Evolutionary conservation across 2,113 vertebrate species (phyloP), one percentile per base, ranked within the genome.

Genomic region (Gasterosteus aculeatus): DNA sequence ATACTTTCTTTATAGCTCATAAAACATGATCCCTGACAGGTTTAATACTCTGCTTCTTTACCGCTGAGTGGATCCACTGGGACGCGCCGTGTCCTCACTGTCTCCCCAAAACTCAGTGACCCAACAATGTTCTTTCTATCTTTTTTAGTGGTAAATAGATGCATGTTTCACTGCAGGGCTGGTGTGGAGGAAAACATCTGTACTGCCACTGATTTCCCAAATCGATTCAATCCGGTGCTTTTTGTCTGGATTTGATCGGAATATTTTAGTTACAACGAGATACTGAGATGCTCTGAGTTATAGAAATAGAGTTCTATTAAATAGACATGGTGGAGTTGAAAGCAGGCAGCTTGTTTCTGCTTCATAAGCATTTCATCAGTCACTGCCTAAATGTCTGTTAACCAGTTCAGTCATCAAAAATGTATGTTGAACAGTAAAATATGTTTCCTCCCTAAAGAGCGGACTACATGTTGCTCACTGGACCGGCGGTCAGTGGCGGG

Each of bases 21-120:
- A 66, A 87, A 89, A 84, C 41, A 63, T 56, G n/a, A 70, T 78
- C 59, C 59, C 47, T 26, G 85, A 79, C 75, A 78, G 54, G 57
- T 82, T 83, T 83, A 71, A 85, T 59, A 74, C 72, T 69, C 78
- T 67, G 69, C 75, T 61, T 38, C 56, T 79, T 66, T 78, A 82
- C 49, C 72, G 69, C 66, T 62, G 76, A 69, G 61, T 72, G 69
- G 44, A 56, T 75, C 33, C 56, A 60, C 44, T 46, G 33, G 16
- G 51, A 41, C 2, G 31, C 16, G 11, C 75, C 18, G 63, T 14
- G 60, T 19, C 82, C 67, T 8, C n/a, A 15, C 82, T 35, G 10
- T 63, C 59, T 79, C 80, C 87, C 44, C 67, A 70, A 83, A 85
- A 83, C 80, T 76, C 47, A 42, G 9, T 78, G 71, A 78, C 44